Base-by-base conservation (phyloP, 2,797 vertebrate genomes). In the Chelmon rostratus region DNA sequence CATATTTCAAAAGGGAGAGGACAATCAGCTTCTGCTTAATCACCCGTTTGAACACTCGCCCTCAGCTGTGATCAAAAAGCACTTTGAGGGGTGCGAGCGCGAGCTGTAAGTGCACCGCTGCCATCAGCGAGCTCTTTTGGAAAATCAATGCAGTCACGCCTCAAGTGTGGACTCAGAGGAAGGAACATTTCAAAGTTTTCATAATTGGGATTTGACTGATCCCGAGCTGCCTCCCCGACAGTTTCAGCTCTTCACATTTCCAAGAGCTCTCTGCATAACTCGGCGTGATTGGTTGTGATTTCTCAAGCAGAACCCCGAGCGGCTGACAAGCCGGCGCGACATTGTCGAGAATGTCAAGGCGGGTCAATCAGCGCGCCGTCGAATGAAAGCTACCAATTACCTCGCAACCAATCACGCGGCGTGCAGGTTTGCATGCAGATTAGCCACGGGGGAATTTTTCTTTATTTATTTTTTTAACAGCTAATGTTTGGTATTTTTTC, bases 281-380 rank as follows among this genome's bases (percentile, higher is more conserved):
- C 54, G 47, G 28, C 57, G 13, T 94, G 93, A 95, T 95, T 92
- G 90, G 90, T 84, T 80, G 79, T 82, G 85, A 92, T 94, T 90
- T 91, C 72, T 91, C 76, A 70, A 88, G 88, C 82, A 52, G 85
- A 76, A 82, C 71, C 35, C 44, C 0, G 63, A 74, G 72, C 46
- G 16, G 5, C 73, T 68, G 89, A 86, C 68, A 59, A 79, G 89
- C 75, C 5, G 11, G 37, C 23, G 81, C 50, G 21, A 82, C 83
- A 35, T 69, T 11, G 44, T 47, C 46, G 74, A 70, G 83, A 90
- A 87, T 87, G 86, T 89, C 88, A 85, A 73, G 31, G 76, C 73
- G 52, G 73, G 85, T 92, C 89, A 92, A 89, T 93, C 91, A 91
- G 73, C 83, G 18, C 19, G 35, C 72, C 35, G 84, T 86, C 81